Base-by-base conservation (phyloP, 2,113 vertebrate genomes). In the Siniperca chuatsi region DNA sequence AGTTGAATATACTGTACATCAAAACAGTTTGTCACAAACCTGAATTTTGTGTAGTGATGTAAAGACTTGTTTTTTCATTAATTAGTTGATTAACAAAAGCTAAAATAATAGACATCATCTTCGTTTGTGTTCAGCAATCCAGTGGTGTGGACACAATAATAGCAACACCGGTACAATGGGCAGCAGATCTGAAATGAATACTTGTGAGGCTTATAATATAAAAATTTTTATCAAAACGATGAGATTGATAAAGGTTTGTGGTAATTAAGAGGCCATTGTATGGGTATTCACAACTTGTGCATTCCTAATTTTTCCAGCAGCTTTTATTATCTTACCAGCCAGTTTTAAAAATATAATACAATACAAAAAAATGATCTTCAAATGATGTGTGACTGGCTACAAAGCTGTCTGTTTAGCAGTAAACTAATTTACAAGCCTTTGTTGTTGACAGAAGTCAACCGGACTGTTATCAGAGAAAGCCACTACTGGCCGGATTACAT, bases 391-490 rank as follows among this genome's bases (percentile, higher is more conserved):
- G 25, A 40, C 6, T 2, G 57, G 33, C 33, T 29, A 1, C n/a
- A 79, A 29, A 81, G 13, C 65, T 2, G 9, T 16, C 13, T 29
- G 37, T 60, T 18, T 42, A 44, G 35, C 29, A 60, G 42, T 58
- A 72, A 80, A 55, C 37, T 57, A 74, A 81, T 83, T 86, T 62
- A 69, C 21, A 68, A 50, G 23, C 42, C 67, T n/a, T 25, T 29
- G 29, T 70, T 71, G 65, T 65, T 79, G 70, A 79, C 18, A 65
- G 55, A 70, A 65, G 48, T 55, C 48, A 61, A 48, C 23, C 2
- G 35, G 66, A 33, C 46, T 50, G 65, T 86, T 89, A 73, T 89
- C 70, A 33, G 40, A 72, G 46, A 79, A 52, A 66, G 6, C 20
- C 83, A 57, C 40, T 79, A 62, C 15, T 65, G 25, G 16, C 9